These are phyloP conservation scores for Mobula birostris DNA, from an alignment of 2,113 vertebrate genomes.

Conservation along the genomic window DNA sequence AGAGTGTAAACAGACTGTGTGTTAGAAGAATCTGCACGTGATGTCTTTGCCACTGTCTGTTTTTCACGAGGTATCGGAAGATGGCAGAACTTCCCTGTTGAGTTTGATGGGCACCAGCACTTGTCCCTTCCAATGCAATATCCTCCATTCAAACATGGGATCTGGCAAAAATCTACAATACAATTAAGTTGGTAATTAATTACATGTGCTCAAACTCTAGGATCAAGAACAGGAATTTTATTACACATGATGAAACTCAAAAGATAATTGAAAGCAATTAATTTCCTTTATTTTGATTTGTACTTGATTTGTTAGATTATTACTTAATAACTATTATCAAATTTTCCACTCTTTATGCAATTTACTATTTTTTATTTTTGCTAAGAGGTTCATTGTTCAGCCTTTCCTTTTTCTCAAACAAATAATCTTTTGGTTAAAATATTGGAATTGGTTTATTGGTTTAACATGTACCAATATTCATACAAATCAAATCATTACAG, in stretches of 20 bases:
- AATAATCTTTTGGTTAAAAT: background rate
- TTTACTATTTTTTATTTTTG: background rate
- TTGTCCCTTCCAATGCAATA: slow-evolving; percentile 60
- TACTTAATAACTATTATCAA: background rate
- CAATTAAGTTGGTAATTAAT: slow-evolving; percentile 37
- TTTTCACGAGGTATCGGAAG: slow-evolving; percentile 50
- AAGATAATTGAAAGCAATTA: background rate
- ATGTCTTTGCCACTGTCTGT: slow-evolving; percentile 43
- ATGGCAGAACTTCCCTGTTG: slow-evolving; percentile 68
- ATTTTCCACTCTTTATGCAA: background rate
- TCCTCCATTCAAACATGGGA: slow-evolving; percentile 63
- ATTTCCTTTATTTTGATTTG: background rate
- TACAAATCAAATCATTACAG: no score
- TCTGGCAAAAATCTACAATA: slow-evolving; percentile 64
- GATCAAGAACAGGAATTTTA: slow-evolving; percentile 44
- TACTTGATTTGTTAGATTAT: background rate
- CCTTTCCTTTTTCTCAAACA: background rate
- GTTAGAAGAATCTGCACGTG: slow-evolving; percentile 43
- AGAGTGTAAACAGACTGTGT: slow-evolving; percentile 61
- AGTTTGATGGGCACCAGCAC: slow-evolving; percentile 68
- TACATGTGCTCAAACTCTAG: slow-evolving; percentile 42
- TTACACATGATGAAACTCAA: slow-evolving; percentile 41
- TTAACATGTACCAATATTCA: no score
- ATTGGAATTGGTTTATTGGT: no score
- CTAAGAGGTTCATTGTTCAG: background rate